These are phyloP conservation scores for Pao palembangensis DNA, from an alignment of 2,113 vertebrate species.

Conservation along the genomic window DNA sequence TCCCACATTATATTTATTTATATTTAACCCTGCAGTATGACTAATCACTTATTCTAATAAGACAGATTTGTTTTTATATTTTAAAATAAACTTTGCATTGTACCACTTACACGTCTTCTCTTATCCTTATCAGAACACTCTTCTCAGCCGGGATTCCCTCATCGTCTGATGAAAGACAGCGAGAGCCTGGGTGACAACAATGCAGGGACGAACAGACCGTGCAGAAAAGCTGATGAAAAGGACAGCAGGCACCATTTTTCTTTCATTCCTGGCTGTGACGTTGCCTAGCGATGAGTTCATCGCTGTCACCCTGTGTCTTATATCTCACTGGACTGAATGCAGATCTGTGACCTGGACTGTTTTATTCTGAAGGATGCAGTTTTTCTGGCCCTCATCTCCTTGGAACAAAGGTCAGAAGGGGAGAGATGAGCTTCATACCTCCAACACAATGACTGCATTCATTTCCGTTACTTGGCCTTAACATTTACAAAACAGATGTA, in stretches of 20 bases:
- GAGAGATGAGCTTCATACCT: slow-evolving; percentile 5
- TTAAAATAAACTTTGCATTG: slow-evolving; percentile 5
- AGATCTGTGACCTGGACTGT: slow-evolving; percentile 25
- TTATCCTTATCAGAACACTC: slow-evolving; percentile 64
- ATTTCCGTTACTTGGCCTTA: slow-evolving; percentile 31
- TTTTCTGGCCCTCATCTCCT: background rate
- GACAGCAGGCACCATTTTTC: slow-evolving; percentile 17
- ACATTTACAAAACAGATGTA: slow-evolving; percentile 16
- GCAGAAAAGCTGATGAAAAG: slow-evolving; percentile 19
- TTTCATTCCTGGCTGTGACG: slow-evolving; percentile 29
- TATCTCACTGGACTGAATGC: slow-evolving; percentile 21
- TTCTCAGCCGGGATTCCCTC: slow-evolving; percentile 76
- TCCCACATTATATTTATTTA: background rate
- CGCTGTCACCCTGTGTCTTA: slow-evolving; percentile 19
- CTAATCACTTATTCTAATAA: slow-evolving; percentile 13
- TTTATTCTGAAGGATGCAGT: slow-evolving; percentile 14
- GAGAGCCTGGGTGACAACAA: background rate
- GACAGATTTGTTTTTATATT: background rate
- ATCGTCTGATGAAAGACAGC: slow-evolving; percentile 55
- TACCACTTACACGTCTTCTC: slow-evolving; percentile 10
- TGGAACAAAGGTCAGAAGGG: slow-evolving; percentile 9
- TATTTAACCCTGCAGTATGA: background rate
- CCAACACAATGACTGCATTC: slow-evolving; percentile 48
- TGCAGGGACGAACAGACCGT: background rate
- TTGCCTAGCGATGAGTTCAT: slow-evolving; percentile 52